Evolutionary conservation across 1,140 invertebrate genomes (phyloP).

Genomic region (Zaprionus ornatus): DNA sequence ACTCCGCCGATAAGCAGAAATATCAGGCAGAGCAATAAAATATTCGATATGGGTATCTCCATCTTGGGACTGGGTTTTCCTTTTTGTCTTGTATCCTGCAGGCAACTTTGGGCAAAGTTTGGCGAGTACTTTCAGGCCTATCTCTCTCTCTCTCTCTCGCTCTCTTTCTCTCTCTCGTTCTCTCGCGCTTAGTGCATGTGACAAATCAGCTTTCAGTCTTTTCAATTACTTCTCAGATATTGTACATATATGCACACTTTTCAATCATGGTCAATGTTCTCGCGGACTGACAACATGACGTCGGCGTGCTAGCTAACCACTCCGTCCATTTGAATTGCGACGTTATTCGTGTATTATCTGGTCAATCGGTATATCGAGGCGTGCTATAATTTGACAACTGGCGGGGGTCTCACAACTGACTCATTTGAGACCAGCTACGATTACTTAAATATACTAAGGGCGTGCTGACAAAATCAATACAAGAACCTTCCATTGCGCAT

Average conservation of each 20-base stretch:
- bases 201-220: slow-evolving; percentile 26
- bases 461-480: slow-evolving; percentile 33
- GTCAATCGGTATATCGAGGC: background rate
- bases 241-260: background rate
- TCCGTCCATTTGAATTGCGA: slow-evolving; percentile 12
- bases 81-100: background rate
- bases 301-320: slow-evolving; percentile 28
- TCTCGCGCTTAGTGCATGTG: background rate
- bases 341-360: background rate
- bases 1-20: slow-evolving; percentile 84
- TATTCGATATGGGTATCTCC: slow-evolving; percentile 82
- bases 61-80: slow-evolving; percentile 39
- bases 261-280: slow-evolving; percentile 9
- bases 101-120: background rate
- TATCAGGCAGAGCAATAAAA: slow-evolving; percentile 79
- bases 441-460: slow-evolving; percentile 9
- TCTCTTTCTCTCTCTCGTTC: background rate
- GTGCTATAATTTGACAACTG: slow-evolving; percentile 2
- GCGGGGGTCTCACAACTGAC: background rate
- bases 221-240: slow-evolving; percentile 8
- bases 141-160: background rate
- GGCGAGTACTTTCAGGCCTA: background rate
- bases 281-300: slow-evolving; percentile 4
- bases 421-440: slow-evolving; percentile 2
- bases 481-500: slow-evolving; percentile 10